Conservation (phyloP, 2,888 invertebrate species). For the Cataglyphis livida region DNA sequence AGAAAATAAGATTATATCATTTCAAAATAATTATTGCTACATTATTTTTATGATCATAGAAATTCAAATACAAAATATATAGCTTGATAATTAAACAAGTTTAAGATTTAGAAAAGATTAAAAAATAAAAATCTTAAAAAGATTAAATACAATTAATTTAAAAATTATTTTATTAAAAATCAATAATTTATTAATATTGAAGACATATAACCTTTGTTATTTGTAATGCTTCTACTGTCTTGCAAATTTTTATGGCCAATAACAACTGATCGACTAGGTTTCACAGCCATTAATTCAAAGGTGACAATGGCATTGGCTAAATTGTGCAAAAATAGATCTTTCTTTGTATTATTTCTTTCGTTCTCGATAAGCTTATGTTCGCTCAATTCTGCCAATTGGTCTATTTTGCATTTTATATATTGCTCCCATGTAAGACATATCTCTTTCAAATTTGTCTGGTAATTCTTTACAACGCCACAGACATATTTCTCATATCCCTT, state of each 20-base stretch:
- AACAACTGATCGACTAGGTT: slow-evolving; percentile 88
- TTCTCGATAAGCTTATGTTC: slow-evolving; percentile 89
- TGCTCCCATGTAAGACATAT: slow-evolving; percentile 85
- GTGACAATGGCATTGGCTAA: slow-evolving; percentile 89
- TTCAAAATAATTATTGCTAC: neutral
- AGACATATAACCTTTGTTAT: slow-evolving; percentile 87
- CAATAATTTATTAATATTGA: slow-evolving; percentile 6
- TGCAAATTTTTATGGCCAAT: slow-evolving; percentile 85
- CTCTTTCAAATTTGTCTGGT: slow-evolving; percentile 87
- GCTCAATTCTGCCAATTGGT: slow-evolving; percentile 82
- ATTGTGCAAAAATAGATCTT: slow-evolving; percentile 86
- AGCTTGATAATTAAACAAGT: neutral
- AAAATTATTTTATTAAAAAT: slow-evolving; percentile 47
- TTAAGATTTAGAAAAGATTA: neutral
- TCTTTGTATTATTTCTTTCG: slow-evolving; percentile 86
- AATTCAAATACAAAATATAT: neutral
- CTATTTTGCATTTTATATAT: slow-evolving; percentile 83
- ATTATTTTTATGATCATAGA: neutral
- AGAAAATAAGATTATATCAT: neutral
- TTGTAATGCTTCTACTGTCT: slow-evolving; percentile 84
- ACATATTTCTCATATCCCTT: slow-evolving; percentile 81
- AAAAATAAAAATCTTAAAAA: neutral
- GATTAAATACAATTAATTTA: neutral
- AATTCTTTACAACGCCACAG: slow-evolving; percentile 89
- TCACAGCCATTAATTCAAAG: slow-evolving; percentile 90